A percentile compares a stretch with the other conserved stretches of the same genome.
These are phyloP conservation scores for Eumerus sabulonum DNA, from an alignment of 2,888 invertebrate genomes.

Conservation along the genomic window DNA sequence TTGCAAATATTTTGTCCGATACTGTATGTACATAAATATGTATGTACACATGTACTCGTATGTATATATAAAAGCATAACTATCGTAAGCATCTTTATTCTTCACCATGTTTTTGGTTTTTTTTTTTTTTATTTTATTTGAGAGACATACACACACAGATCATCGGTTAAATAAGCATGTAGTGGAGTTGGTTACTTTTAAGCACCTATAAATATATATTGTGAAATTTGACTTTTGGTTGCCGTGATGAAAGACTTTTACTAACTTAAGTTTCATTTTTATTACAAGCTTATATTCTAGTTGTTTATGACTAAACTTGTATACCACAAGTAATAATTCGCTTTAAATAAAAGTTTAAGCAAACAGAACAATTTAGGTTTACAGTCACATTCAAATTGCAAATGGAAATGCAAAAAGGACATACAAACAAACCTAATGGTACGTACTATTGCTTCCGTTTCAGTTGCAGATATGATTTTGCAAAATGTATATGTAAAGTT, in stretches of 20 bases:
- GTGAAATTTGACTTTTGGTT: constrained; percentile 67
- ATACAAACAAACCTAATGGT: too few relatives aligned
- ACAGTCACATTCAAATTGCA: too few relatives aligned
- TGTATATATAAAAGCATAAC: constrained; percentile 65
- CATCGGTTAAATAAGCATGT: constrained; percentile 71
- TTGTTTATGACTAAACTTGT: constrained; percentile 22
- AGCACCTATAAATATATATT: constrained; percentile 69
- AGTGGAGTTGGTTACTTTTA: constrained; percentile 67
- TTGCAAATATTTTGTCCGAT: too few relatives aligned
- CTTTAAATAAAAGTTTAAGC: too few relatives aligned
- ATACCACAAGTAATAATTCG: too few relatives aligned
- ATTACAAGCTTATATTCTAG: constrained; percentile 20
- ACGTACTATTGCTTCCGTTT: too few relatives aligned
- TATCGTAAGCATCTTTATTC: constrained; percentile 59
- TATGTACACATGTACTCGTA: too few relatives aligned
- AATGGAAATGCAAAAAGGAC: too few relatives aligned
- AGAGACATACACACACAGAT: constrained; percentile 72
- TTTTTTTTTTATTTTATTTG: constrained; percentile 46
- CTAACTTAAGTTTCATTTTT: constrained; percentile 24
- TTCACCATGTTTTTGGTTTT: constrained; percentile 50
- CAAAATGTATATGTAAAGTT: too few relatives aligned
- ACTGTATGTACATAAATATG: too few relatives aligned
- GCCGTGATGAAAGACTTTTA: constrained; percentile 46
- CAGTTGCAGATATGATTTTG: too few relatives aligned
- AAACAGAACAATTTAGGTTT: too few relatives aligned